Percentiles rank a stretch among this genome's conserved stretches.
Evolutionary conservation across 2,888 invertebrate species (phyloP).

Genomic region (Papilio demoleus): DNA sequence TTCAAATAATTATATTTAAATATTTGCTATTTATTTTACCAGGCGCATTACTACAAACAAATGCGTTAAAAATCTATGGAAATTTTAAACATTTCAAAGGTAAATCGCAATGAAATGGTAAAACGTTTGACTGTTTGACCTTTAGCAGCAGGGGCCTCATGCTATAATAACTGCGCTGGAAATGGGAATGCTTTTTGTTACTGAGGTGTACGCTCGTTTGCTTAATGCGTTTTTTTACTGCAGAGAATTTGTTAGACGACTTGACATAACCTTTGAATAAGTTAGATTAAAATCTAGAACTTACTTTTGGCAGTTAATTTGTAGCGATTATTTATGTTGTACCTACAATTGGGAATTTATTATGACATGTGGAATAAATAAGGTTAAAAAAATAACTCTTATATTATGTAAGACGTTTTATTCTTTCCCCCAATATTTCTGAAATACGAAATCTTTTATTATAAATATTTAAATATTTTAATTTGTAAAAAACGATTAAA

Average conservation of each 20-base stretch:
- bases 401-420: too few species aligned
- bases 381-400: too few species aligned
- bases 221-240: slow-evolving; percentile 27
- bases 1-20: too few species aligned
- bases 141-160: not conserved
- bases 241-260: not conserved
- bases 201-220: slow-evolving; percentile 23
- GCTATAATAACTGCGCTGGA: slow-evolving; percentile 25
- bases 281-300: not conserved
- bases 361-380: not conserved
- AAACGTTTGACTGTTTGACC: slow-evolving; percentile 20
- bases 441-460: too few species aligned
- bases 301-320: not conserved
- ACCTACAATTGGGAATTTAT: not conserved
- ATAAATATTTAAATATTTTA: too few species aligned
- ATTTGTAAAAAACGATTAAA: not conserved
- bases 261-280: not conserved
- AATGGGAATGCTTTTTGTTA: slow-evolving; percentile 16
- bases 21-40: not conserved
- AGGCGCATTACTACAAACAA: not conserved
- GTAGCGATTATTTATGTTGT: not conserved
- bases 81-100: not conserved
- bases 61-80: too few species aligned
- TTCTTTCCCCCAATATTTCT: too few species aligned
- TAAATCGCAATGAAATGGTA: not conserved